phyloP scores from a whole-genome alignment of 2,888 invertebrate species.

The Furcula furcula region DNA sequence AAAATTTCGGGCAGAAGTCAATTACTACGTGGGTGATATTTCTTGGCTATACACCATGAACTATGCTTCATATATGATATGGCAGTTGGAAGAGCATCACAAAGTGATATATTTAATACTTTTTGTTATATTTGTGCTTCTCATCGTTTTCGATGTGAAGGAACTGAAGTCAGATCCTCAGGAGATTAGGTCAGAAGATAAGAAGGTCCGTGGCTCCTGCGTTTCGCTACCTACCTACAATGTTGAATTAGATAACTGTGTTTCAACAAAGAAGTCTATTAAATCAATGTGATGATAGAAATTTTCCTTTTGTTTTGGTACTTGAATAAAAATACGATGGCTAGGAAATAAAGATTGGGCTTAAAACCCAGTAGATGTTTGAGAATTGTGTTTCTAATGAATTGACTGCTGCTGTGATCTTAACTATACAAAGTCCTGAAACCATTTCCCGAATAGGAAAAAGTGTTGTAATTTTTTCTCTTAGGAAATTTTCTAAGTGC shows the following conservation, averaged over 20 bases:
- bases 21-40: neutral
- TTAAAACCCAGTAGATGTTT: no score
- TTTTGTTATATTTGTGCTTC: slow-evolving; percentile 18
- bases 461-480: no score
- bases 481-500: no score
- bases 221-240: slow-evolving; percentile 6
- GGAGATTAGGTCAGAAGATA: neutral
- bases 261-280: slow-evolving; percentile 23
- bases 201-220: slow-evolving; percentile 1
- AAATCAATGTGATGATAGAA: slow-evolving; percentile 5
- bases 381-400: no score
- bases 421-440: no score
- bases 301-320: neutral
- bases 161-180: slow-evolving; percentile 2
- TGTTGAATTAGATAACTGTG: slow-evolving; percentile 2
- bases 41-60: slow-evolving; percentile 17
- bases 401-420: no score
- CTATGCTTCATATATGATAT: slow-evolving; percentile 16
- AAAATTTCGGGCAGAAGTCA: slow-evolving; percentile 18
- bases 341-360: no score
- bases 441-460: no score
- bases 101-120: slow-evolving; percentile 15
- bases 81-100: slow-evolving; percentile 20
- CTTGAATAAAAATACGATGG: no score
- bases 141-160: slow-evolving; percentile 17